Evolutionary conservation across 2,888 invertebrate species (phyloP), one percentile per base, ranked within the genome.

Genomic region (Papilio protenor): DNA sequence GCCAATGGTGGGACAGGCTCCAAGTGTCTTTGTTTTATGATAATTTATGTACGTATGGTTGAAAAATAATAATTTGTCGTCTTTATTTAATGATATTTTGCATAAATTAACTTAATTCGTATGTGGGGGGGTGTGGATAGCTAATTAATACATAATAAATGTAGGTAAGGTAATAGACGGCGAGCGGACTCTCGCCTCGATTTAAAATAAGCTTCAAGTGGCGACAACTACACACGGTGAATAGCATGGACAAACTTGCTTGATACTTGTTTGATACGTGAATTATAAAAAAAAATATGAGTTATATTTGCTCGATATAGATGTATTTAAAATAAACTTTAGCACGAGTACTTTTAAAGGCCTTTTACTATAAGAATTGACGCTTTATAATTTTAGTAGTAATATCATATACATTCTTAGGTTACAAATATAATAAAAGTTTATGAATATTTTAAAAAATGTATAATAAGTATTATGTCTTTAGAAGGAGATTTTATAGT

Each of bases 161-260:
- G 47, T 33, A 61, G 73, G 16, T 49, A 11, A 23, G 33, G 47
- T 77, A 70, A 57, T 27, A 57, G 40, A 18, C 47, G 66, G 8
- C 16, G 23, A 70, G 27, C 40, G 45, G 21, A 23, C 52, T 27
- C 45, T 69, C n/a, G 69, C 64, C 10, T 72, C n/a, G 18, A 69
- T 47, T 73, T 52, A 59, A 74, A 77, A 74, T 77, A 59, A 70
- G 57, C 74, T 73, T 47, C 3, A 18, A 73, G 16, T 77, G 69
- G 69, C 47, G 77, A 45, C 33, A 55, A 12, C 52, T 47, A 45
- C 23, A 59, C 59, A 49, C 47, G 23, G 1, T 16, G 59, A 61
- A 27, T 18, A 64, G 11, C 14, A 10, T 40, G 40, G 14, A 40
- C 66, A 40, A 66, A 14, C 8, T 0, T 10, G 2, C 47, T 61